Evolutionary conservation across 2,888 invertebrate species (phyloP).

Genomic region (Liopterus haemorrhoidalis): DNA sequence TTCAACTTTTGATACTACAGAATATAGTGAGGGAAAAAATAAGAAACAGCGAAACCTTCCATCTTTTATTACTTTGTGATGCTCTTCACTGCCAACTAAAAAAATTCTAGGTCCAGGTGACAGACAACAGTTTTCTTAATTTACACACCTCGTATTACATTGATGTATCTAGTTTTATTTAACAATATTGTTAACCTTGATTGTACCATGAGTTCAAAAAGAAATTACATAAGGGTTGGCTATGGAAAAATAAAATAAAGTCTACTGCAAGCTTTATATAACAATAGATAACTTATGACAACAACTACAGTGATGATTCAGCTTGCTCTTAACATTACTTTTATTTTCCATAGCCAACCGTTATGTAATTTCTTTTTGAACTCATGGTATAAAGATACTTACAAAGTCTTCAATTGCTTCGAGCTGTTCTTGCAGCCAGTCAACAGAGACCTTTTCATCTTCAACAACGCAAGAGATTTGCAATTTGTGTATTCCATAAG

Average conservation of each 20-base stretch:
- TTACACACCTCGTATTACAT: no score
- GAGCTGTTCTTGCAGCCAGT: constrained; percentile 81
- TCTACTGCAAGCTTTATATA: constrained; percentile 8
- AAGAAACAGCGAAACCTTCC: no score
- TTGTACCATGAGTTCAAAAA: constrained; percentile 1
- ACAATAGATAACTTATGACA: constrained; percentile 1
- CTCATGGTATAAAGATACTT: constrained; percentile 39
- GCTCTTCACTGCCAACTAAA: no score
- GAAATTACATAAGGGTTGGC: not conserved
- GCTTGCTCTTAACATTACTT: no score
- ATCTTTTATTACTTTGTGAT: no score
- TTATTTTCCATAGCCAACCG: no score
- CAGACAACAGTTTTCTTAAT: no score
- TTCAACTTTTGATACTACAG: no score
- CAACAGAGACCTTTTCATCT: constrained; percentile 91
- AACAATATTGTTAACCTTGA: no score
- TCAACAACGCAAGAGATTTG: constrained; percentile 90
- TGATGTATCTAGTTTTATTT: no score
- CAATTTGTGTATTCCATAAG: constrained; percentile 87
- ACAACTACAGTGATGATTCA: constrained; percentile 8
- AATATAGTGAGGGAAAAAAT: no score
- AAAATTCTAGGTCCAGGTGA: no score
- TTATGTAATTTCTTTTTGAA: not conserved
- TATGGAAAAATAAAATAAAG: constrained; percentile 15
- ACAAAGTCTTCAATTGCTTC: constrained; percentile 77